Conservation (phyloP, 2,797 vertebrate species). For the Epinephelus awoara region DNA sequence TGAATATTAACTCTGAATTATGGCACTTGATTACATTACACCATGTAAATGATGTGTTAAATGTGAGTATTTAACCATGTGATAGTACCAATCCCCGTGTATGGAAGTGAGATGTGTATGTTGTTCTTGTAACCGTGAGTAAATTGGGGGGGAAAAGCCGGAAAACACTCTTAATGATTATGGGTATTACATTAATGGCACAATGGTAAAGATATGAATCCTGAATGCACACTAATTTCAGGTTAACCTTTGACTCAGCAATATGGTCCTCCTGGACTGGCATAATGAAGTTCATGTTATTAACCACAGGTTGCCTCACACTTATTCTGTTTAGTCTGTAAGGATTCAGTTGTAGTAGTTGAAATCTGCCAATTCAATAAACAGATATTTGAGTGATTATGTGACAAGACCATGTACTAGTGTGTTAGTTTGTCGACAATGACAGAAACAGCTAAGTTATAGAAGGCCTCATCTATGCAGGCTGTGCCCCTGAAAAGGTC, state of each 20-base stretch:
- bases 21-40: slow-evolving; percentile 24
- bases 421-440: neutral
- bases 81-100: neutral
- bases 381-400: neutral
- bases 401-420: neutral
- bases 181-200: neutral
- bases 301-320: neutral
- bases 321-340: neutral
- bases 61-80: slow-evolving; percentile 12
- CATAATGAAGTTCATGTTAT: neutral
- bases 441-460: neutral
- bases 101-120: neutral
- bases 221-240: neutral
- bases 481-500: no score
- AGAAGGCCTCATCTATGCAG: neutral
- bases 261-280: neutral
- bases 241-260: neutral
- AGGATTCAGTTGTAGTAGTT: no score
- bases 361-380: no score
- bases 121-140: neutral
- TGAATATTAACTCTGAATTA: slow-evolving; percentile 40
- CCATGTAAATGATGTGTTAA: slow-evolving; percentile 26
- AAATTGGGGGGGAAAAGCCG: neutral
- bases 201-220: neutral
- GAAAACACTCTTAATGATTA: neutral